Base-by-base conservation (phyloP, 2,888 invertebrate genomes). In the Machimus rusticus region DNA sequence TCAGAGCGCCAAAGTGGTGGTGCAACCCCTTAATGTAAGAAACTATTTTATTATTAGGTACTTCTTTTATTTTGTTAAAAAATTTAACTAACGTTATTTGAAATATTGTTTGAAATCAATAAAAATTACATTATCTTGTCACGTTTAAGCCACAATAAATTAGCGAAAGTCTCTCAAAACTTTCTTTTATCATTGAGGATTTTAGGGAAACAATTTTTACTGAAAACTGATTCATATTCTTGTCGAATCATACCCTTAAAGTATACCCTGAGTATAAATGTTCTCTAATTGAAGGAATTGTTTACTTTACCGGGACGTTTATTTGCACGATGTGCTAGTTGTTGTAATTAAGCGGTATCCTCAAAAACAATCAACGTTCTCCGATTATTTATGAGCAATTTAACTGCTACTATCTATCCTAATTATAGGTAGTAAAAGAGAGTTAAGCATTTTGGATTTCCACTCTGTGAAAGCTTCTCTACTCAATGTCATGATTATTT, bases 401-500 rank as follows among this genome's bases (percentile, higher is more conserved):
- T 79, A 79, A 79, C n/a, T 79, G 79, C 23, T 79, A 23, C 79
- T 79, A 79, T 79, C 51, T 39, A 79, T 79, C n/a, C 39, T 28
- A 23, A 79, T 79, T 46, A 28, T 79, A 19, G 51, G 51, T 51
- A 51, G 79, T 51, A 55, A 76, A 66, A 28, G n/a, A 66, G 28
- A 66, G 66, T 12, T 66, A 66, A 66, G 4, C 8, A 66, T 66
- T 55, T 66, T 66, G 66, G 66, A 66, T 66, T 66, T 66, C 28
- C 2, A 66, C 28, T 66, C 8, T 12, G 2, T 28, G 23, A 66
- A 66, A 66, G 66, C 19, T 66, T 28, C 66, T 66, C 9, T 66
- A 66, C 66, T 19, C n/a, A 55, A 55, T 55, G 66, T 28, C 19
- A 66, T 23, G 66, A 23, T 66, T 66, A 66, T 66, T 66, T 28